Evolutionary conservation across 2,888 invertebrate genomes (phyloP), one percentile per base, ranked within the genome.

Genomic region (Acleris holmiana): DNA sequence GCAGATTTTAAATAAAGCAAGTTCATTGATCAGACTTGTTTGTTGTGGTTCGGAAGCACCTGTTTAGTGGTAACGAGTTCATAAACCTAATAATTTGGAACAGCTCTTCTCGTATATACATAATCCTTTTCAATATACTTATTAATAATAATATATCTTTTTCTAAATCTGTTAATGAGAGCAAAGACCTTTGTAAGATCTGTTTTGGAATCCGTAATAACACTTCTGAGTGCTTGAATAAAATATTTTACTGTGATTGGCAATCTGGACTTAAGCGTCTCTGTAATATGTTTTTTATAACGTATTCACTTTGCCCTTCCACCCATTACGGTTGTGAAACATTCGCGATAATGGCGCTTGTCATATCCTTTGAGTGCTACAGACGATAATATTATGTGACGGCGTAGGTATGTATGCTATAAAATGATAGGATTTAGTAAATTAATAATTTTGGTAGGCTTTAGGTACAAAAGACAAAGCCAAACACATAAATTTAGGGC

Each of bases 341-440:
- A 60, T 59, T 25, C 10, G 21, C 54, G 65, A 65, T 65, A 65
- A 59, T 60, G 50, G 54, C 21, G 21, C 25, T 51, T 58, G 65
- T 65, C 60, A 65, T 60, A 65, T 65, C 65, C 65, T 65, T 60
- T 60, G 58, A 55, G 48, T 57, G 63, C 25, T 23, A 47, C 51
- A 15, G 17, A 58, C 48, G 47, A 64, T 64, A 59, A 58, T 58
- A 54, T 44, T 51, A 48, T 62, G 23, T 57, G 35, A 35, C 10
- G 4, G 35, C 13, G 35, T 35, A 35, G 13, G 35, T 35, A 13
- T 35, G 35, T 35, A 13, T 35, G 35, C 35, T 35, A 35, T 35
- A 35, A 35, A 35, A 13, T 13, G 10, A 13, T 13, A 29, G 29
- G 29, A 13, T 35, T 35, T 35, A 13, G 4, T 13, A 13, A 35